phyloP scores from a whole-genome alignment of 2,113 vertebrate genomes.

The Hypocryptadius cinnamomeus region DNA sequence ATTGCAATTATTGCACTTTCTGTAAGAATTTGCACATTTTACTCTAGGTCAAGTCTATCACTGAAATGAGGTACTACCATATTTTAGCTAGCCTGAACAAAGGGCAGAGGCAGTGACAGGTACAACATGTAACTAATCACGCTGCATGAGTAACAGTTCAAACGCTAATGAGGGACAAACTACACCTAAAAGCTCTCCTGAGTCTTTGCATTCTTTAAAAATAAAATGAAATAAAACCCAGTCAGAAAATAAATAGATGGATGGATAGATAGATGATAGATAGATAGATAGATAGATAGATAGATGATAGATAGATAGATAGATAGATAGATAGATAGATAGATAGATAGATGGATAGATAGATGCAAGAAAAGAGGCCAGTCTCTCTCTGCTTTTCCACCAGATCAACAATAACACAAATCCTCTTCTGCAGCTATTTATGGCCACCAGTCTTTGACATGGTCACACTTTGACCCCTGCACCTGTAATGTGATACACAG shows the following conservation, averaged over 20 bases:
- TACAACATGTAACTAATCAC: slow-evolving; percentile 23
- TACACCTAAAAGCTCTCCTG: slow-evolving; percentile 3
- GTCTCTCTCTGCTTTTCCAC: not conserved
- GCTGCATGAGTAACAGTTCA: not conserved
- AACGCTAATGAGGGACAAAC: slow-evolving; percentile 57
- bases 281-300: not conserved
- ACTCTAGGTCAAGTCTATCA: slow-evolving; percentile 21
- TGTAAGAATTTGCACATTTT: slow-evolving; percentile 41
- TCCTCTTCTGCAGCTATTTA: slow-evolving; percentile 22
- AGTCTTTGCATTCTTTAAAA: not conserved
- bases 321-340: not conserved
- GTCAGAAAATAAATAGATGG: not conserved
- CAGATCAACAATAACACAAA: not conserved
- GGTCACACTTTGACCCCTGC: not conserved
- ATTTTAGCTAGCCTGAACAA: slow-evolving; percentile 24
- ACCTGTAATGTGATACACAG: slow-evolving; percentile 47
- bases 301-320: not conserved
- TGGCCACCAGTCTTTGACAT: not conserved
- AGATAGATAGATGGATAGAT: not conserved
- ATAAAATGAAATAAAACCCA: not conserved
- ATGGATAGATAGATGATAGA: not conserved
- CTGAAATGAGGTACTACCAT: slow-evolving; percentile 16
- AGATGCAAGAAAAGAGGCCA: not conserved
- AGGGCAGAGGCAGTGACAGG: slow-evolving; percentile 29
- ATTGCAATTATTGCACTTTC: slow-evolving; percentile 53